Evolutionary conservation across 2,113 vertebrate genomes (phyloP).

Genomic region (Pseudorhombus dupliciocellatus): DNA sequence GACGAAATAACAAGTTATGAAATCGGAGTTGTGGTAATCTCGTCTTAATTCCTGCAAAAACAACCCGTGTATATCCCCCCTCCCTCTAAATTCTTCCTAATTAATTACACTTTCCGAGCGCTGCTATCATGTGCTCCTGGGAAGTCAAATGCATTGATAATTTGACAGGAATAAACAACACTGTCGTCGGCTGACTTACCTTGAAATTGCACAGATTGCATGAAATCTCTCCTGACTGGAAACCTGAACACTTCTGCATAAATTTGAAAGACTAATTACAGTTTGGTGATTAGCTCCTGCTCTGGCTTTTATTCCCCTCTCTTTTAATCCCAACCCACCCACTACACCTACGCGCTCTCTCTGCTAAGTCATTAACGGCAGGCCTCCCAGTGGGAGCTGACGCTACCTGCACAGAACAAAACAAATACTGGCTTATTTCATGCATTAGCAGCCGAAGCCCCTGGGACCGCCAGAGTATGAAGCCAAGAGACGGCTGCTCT

Average conservation of each 20-base stretch:
- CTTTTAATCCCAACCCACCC: conserved; percentile 62
- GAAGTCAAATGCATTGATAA: conserved; percentile 46
- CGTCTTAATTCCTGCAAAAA: not conserved
- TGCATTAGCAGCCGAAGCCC: conserved; percentile 47
- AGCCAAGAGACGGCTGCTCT: conserved; percentile 43
- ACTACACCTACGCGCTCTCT: conserved; percentile 50
- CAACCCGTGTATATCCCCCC: not conserved
- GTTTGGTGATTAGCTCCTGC: conserved; percentile 66
- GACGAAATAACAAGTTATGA: not conserved
- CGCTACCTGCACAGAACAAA: conserved; percentile 68
- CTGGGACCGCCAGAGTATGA: conserved; percentile 44
- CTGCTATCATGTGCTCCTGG: conserved; percentile 9
- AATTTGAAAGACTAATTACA: conserved; percentile 74
- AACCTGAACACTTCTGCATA: conserved; percentile 58
- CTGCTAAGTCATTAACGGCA: conserved; percentile 63
- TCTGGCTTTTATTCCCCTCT: conserved; percentile 63
- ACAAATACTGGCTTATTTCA: conserved; percentile 71
- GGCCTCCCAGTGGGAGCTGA: conserved; percentile 57
- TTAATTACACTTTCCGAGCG: not conserved
- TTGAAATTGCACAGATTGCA: conserved; percentile 65
- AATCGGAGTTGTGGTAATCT: not conserved
- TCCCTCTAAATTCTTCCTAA: not conserved
- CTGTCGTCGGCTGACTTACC: conserved; percentile 37
- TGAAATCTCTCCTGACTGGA: conserved; percentile 56
- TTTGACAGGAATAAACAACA: conserved; percentile 49